Evolutionary conservation across 2,888 invertebrate species (phyloP).

Genomic region (Trichopria drosophilae): DNA sequence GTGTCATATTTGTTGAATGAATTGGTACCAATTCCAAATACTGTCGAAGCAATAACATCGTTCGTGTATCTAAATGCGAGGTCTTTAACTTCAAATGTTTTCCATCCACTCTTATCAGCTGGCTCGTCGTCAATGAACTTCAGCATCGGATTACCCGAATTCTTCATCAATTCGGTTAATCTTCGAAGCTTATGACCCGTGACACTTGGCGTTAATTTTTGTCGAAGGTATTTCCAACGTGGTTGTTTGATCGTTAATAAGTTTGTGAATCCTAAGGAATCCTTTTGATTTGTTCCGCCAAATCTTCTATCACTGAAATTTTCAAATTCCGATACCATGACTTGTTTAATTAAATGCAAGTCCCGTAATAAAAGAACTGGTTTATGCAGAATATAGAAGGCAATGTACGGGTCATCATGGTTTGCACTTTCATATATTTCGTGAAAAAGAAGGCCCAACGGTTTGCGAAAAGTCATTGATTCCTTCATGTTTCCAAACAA

Average conservation of each 20-base stretch:
- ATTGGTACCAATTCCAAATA: constrained; percentile 46
- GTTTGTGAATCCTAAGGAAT: constrained; percentile 51
- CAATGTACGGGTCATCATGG: constrained; percentile 52
- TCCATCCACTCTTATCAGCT: constrained; percentile 31
- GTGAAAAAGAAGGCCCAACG: constrained; percentile 41
- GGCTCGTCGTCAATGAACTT: constrained; percentile 37
- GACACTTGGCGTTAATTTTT: constrained; percentile 45
- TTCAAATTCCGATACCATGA: constrained; percentile 60
- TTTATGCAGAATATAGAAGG: constrained; percentile 59
- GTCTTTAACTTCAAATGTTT: constrained; percentile 41
- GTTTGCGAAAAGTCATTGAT: constrained; percentile 38
- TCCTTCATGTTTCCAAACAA: constrained; percentile 47
- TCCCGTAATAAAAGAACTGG: constrained; percentile 58
- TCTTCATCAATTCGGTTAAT: constrained; percentile 44
- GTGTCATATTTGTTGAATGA: constrained; percentile 40
- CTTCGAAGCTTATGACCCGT: constrained; percentile 45
- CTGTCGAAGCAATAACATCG: constrained; percentile 43
- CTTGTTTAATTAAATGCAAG: constrained; percentile 57
- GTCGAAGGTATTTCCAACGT: constrained; percentile 61
- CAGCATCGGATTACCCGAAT: constrained; percentile 40
- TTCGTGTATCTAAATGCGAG: constrained; percentile 41
- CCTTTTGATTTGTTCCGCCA: constrained; percentile 49
- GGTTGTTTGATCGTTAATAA: constrained; percentile 57
- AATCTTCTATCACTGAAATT: constrained; percentile 58
- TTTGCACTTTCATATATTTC: constrained; percentile 44